Evolutionary conservation across 2,113 vertebrate genomes (phyloP).

Genomic region (Columba livia): DNA sequence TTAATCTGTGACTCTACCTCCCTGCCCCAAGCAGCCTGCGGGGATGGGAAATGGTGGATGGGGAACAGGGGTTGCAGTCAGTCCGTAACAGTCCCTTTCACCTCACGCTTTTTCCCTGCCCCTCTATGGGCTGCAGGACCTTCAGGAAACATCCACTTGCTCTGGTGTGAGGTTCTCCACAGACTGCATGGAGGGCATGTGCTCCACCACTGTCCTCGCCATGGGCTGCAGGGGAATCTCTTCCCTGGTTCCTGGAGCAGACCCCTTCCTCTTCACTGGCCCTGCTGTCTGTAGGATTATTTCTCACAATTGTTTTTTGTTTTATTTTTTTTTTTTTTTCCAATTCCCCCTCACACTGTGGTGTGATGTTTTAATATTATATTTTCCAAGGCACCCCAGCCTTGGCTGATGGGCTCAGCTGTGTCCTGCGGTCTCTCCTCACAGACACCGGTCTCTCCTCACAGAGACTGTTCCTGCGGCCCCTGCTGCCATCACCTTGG

Average conservation of each 20-base stretch:
- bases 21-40: fast-evolving
- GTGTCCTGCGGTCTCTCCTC: too few relatives aligned
- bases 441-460: background rate
- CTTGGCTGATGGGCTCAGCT: too few relatives aligned
- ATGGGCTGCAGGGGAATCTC: background rate
- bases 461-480: background rate
- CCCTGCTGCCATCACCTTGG: fast-evolving
- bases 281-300: background rate
- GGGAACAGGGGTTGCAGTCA: background rate
- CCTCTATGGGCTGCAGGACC: background rate
- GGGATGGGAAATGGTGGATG: background rate
- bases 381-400: background rate
- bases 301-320: background rate
- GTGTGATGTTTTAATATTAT: background rate
- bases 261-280: background rate
- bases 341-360: fast-evolving
- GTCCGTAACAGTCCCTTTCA: background rate
- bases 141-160: background rate
- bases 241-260: fast-evolving
- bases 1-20: fast-evolving
- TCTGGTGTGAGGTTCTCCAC: background rate
- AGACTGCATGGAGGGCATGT: background rate
- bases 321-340: background rate
- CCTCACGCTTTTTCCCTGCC: background rate
- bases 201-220: background rate